Evolutionary conservation across 2,888 invertebrate species (phyloP).

Genomic region (Andrena fulva): DNA sequence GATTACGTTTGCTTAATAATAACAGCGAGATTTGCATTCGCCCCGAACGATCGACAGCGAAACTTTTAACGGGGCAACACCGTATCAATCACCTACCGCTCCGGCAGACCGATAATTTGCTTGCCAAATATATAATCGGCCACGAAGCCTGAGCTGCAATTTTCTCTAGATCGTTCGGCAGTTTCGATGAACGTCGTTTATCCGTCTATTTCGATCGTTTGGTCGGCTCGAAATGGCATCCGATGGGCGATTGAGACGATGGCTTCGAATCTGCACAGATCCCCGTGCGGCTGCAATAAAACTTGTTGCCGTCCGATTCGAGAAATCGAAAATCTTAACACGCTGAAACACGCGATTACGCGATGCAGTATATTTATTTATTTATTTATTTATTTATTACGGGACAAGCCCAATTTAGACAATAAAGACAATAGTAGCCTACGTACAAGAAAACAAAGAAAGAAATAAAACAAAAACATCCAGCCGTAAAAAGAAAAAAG

Average conservation of each 20-base stretch:
- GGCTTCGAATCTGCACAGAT: conserved; percentile 5
- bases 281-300: background rate
- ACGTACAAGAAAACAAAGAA: too few species aligned
- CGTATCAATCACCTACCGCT: conserved; percentile 18
- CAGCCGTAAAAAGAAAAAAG: too few species aligned
- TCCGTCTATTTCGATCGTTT: conserved; percentile 14
- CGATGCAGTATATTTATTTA: too few species aligned
- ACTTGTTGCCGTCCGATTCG: conserved; percentile 24
- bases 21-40: background rate
- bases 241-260: conserved; percentile 8
- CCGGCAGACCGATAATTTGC: conserved; percentile 21
- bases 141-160: background rate
- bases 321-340: conserved; percentile 12
- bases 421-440: too few species aligned
- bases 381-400: too few species aligned
- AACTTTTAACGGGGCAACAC: conserved; percentile 14
- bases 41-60: background rate
- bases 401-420: too few species aligned
- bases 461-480: too few species aligned
- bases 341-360: too few species aligned
- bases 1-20: background rate
- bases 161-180: conserved; percentile 9
- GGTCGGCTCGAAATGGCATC: conserved; percentile 14
- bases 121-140: conserved; percentile 19
- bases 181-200: conserved; percentile 9